Conservation (phyloP, 2,797 vertebrate genomes). For the Lacerta bilineata region DNA sequence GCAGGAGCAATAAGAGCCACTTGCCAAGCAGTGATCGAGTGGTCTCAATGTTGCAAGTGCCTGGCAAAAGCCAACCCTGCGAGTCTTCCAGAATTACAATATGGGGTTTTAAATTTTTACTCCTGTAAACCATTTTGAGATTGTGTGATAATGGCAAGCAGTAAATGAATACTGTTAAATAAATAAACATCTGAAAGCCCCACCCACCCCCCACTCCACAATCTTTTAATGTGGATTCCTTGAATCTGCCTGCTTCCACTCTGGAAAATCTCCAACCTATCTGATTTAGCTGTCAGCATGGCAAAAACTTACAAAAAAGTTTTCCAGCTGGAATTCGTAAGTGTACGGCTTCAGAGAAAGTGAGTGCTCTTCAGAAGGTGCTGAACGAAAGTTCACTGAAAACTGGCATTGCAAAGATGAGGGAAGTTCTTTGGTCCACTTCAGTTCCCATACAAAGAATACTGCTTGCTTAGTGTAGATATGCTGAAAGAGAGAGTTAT, state of each 20-base stretch:
- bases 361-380: constrained; percentile 78
- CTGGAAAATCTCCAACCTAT: background rate
- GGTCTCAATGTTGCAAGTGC: background rate
- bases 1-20: background rate
- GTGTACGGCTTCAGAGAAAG: constrained; percentile 89
- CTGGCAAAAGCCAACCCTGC: background rate
- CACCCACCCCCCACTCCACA: background rate
- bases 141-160: no score
- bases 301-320: constrained; percentile 82
- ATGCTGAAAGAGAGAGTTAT: constrained; percentile 76
- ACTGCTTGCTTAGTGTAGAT: constrained; percentile 90
- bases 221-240: background rate
- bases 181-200: background rate
- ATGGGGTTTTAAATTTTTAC: background rate
- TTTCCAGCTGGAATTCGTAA: constrained; percentile 92
- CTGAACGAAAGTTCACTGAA: constrained; percentile 88
- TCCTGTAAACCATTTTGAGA: no score
- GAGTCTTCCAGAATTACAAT: background rate
- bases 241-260: background rate
- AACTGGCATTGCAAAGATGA: constrained; percentile 88
- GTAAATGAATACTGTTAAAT: no score
- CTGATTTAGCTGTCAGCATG: background rate
- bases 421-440: constrained; percentile 87
- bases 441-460: constrained; percentile 95
- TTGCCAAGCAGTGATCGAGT: background rate